Evolutionary conservation across 1,140 invertebrate genomes (phyloP), one percentile per base, ranked within the genome.

Genomic region (Drosophila kikkawai): DNA sequence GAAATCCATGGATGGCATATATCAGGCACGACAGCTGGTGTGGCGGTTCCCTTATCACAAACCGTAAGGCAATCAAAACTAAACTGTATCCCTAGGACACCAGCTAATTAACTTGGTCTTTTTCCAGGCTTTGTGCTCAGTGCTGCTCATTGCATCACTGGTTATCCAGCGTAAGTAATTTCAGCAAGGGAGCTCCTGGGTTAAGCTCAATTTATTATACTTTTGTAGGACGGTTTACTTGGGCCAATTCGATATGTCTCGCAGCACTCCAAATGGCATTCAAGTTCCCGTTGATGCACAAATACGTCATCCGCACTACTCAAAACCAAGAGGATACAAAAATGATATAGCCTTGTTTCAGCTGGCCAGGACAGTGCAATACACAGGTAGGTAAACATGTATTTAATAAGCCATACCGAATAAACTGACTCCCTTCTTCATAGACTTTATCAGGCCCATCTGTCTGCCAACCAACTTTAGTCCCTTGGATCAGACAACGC

Each of bases 31-130:
- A 2, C 0, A 39, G 22, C 22, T 17, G 1, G 0, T 68, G 65
- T 29, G 66, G 66, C 6, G 66, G 66, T 7, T 51, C 66, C 0
- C 66, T 68, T 12, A 68, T 68, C 7, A 68, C 66, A 11, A 7
- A 8, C 17, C 59, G 66, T 68, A 68, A 50, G 66, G 34, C 4
- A 8, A 19, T 0, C 7, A 1, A 26, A n/a, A 6, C 15, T 32
- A 3, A 17, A 26, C 8, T 6, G 11, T 22, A 29, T 29, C 2
- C 13, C 13, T 1, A 19, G 19, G 1, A n/a, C 3, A n/a, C n/a
- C 4, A 47, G 15, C 45, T 7, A 8, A 11, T 9, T 2, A 61
- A 11, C 0, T 5, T 0, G 42, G 42, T 11, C 17, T 9, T 15
- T 45, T 9, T 45, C 11, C 12, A 63, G 61, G 61, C 2, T 64